A percentile compares a stretch with the other conserved stretches of the same genome.
Conservation (phyloP, 2,113 vertebrate genomes). For the Sylvilagus bachmani region DNA sequence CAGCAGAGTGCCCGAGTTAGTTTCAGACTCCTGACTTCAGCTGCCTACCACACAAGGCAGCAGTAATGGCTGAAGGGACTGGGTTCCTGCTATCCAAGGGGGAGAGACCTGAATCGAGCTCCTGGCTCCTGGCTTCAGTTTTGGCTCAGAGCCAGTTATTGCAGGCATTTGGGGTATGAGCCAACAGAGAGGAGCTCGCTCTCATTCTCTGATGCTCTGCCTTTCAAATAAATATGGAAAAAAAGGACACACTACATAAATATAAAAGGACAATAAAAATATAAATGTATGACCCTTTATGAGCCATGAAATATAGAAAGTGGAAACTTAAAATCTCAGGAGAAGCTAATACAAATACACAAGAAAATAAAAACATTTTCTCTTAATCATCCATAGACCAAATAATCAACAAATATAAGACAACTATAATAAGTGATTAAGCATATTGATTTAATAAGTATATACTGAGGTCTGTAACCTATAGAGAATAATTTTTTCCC, state of each 20-base stretch:
- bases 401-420: not conserved
- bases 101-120: no score
- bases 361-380: not conserved
- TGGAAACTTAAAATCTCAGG: slow-evolving; percentile 34
- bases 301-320: not conserved
- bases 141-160: no score
- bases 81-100: no score
- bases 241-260: not conserved
- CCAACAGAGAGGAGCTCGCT: no score
- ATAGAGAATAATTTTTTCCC: not conserved
- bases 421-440: not conserved
- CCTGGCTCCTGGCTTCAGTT: no score
- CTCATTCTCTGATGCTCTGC: no score
- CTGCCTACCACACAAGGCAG: no score
- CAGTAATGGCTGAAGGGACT: no score
- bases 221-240: no score
- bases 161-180: no score
- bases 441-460: not conserved
- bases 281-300: slow-evolving; percentile 8
- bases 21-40: no score
- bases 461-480: slow-evolving; percentile 24
- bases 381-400: not conserved
- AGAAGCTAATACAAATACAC: slow-evolving; percentile 24
- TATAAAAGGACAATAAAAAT: slow-evolving; percentile 29
- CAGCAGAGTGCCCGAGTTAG: no score